Percentiles rank a stretch among this genome's conserved stretches.
These are phyloP conservation scores for Coenobita brevimanus DNA, from an alignment of 1,140 invertebrate species.

Conservation along the genomic window DNA sequence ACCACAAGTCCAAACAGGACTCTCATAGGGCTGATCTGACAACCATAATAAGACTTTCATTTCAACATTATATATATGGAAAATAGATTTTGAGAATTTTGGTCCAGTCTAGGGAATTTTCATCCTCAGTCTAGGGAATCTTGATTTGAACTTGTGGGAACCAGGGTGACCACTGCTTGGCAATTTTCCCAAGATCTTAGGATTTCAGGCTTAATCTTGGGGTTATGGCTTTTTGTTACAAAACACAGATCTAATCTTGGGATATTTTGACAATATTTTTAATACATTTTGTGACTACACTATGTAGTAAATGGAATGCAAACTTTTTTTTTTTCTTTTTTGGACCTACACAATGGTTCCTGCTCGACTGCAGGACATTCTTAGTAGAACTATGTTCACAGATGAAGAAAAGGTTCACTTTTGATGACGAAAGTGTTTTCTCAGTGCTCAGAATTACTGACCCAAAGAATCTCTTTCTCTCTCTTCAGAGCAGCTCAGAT, in stretches of 20 bases:
- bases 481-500: not conserved
- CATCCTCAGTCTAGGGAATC: too few relatives aligned
- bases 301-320: not conserved
- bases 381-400: constrained; percentile 34
- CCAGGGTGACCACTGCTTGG: too few relatives aligned
- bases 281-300: not conserved
- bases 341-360: too few relatives aligned
- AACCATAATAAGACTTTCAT: too few relatives aligned
- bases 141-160: too few relatives aligned
- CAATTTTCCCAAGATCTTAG: constrained; percentile 32
- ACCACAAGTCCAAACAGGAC: too few relatives aligned
- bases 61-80: too few relatives aligned
- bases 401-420: constrained; percentile 11
- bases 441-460: not conserved
- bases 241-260: not conserved
- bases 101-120: too few relatives aligned
- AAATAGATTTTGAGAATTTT: too few relatives aligned
- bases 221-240: not conserved
- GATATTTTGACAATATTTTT: not conserved
- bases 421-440: not conserved
- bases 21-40: too few relatives aligned
- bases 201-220: too few relatives aligned
- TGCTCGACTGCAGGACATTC: constrained; percentile 17
- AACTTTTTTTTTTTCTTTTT: not conserved
- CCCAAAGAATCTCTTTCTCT: not conserved